These are phyloP conservation scores for Ectemnius continuus DNA, from an alignment of 2,888 invertebrate genomes.

Conservation along the genomic window DNA sequence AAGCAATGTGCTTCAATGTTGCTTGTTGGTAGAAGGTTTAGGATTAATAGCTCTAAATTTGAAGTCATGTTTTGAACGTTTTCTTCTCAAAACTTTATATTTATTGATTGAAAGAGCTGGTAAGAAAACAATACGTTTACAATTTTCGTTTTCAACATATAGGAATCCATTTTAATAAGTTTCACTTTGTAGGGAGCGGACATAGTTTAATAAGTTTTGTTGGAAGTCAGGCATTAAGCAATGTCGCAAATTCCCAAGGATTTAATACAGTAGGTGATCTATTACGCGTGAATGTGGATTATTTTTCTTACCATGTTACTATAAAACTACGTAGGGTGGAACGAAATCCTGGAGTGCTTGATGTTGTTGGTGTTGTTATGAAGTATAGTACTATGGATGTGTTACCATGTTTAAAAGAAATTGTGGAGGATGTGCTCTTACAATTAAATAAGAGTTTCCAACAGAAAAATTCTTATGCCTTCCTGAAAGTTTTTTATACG, in stretches of 20 bases:
- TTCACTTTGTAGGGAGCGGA: conserved; percentile 80
- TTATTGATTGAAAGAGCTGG: conserved; percentile 86
- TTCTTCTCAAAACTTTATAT: conserved; percentile 84
- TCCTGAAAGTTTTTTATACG: conserved; percentile 85
- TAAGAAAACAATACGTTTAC: conserved; percentile 64
- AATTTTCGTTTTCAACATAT: background rate
- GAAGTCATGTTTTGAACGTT: conserved; percentile 80
- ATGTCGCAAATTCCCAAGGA: conserved; percentile 81
- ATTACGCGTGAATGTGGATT: conserved; percentile 85
- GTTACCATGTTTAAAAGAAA: conserved; percentile 83
- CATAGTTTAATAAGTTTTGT: conserved; percentile 83
- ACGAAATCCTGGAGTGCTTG: conserved; percentile 83
- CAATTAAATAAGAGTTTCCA: conserved; percentile 82
- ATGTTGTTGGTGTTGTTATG: conserved; percentile 86
- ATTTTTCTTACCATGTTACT: conserved; percentile 86
- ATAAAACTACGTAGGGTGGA: conserved; percentile 82
- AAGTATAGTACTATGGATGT: conserved; percentile 84
- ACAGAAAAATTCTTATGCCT: conserved; percentile 81
- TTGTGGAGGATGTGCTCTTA: conserved; percentile 84
- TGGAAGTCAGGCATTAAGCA: conserved; percentile 81
- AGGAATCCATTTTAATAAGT: background rate
- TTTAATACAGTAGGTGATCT: conserved; percentile 81
- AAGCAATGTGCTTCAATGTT: conserved; percentile 83
- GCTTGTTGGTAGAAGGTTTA: conserved; percentile 85
- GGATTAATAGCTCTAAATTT: conserved; percentile 82